phyloP scores from a whole-genome alignment of 1,140 invertebrate species.

The Belonocnema kinseyi region DNA sequence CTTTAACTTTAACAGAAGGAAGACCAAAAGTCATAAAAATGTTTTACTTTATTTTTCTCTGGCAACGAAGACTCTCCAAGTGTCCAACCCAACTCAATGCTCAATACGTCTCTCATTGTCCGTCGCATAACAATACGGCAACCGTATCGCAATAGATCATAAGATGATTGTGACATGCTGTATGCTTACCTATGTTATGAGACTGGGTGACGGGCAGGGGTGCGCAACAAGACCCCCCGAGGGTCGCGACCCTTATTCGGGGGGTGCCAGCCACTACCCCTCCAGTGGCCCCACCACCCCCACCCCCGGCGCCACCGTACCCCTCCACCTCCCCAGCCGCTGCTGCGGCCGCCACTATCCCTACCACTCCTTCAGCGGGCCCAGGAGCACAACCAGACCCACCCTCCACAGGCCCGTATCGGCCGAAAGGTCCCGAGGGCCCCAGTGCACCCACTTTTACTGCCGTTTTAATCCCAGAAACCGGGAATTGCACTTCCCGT shows the following conservation, averaged over 20 bases:
- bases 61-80: not conserved
- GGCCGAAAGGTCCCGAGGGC: conserved; percentile 72
- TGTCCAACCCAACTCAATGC: no score
- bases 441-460: conserved; percentile 74
- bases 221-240: conserved; percentile 72
- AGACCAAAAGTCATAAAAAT: conserved; percentile 11
- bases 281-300: conserved; percentile 82
- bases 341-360: conserved; percentile 66
- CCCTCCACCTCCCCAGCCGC: conserved; percentile 73
- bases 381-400: conserved; percentile 62
- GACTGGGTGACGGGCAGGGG: conserved; percentile 74
- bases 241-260: conserved; percentile 73
- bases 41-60: not conserved
- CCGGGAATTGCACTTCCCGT: conserved; percentile 28
- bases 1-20: conserved; percentile 1
- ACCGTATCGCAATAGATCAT: not conserved
- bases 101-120: no score
- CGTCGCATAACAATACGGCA: not conserved
- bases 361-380: conserved; percentile 65
- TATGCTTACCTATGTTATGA: conserved; percentile 72
- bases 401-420: conserved; percentile 72
- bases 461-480: conserved; percentile 54
- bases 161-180: not conserved
- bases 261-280: conserved; percentile 70
- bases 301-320: conserved; percentile 75